Percentiles rank a stretch among this genome's conserved stretches.
phyloP scores from a whole-genome alignment of 2,888 invertebrate genomes.

The Aproaerema taeniolella region DNA sequence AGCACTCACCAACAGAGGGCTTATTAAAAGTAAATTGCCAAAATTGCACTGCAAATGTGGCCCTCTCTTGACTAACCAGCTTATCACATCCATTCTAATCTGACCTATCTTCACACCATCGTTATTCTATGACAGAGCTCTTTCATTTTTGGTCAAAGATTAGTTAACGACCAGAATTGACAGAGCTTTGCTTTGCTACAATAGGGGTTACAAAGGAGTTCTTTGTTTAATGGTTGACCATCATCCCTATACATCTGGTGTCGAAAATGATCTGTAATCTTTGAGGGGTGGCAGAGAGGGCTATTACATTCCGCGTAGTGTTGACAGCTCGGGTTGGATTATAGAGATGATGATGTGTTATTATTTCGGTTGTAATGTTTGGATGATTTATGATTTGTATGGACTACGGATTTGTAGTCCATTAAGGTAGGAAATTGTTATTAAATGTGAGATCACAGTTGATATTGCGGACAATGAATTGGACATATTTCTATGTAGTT shows the following conservation, averaged over 20 bases:
- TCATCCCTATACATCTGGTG: constrained; percentile 34
- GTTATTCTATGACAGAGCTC: constrained; percentile 23
- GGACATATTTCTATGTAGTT: background rate
- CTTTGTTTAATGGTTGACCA: constrained; percentile 7
- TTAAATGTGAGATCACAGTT: too few relatives aligned
- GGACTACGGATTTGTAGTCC: too few relatives aligned
- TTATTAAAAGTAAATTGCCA: constrained; percentile 75
- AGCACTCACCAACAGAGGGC: constrained; percentile 56
- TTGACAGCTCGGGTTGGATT: constrained; percentile 60
- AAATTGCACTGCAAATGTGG: constrained; percentile 74
- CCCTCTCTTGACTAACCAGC: constrained; percentile 62
- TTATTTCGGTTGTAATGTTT: constrained; percentile 4
- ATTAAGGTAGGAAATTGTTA: too few relatives aligned
- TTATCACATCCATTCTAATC: constrained; percentile 35
- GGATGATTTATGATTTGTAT: too few relatives aligned
- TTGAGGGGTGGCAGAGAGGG: constrained; percentile 63
- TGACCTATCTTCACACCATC: constrained; percentile 27
- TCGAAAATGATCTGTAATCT: constrained; percentile 64
- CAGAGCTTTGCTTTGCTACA: constrained; percentile 25
- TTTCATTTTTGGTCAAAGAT: constrained; percentile 25
- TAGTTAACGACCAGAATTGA: constrained; percentile 27
- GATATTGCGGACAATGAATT: too few relatives aligned
- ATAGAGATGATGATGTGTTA: constrained; percentile 31
- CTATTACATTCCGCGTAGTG: constrained; percentile 47
- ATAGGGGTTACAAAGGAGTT: background rate